Percentiles rank a stretch among this genome's conserved stretches.
Conservation (phyloP, 2,113 vertebrate species). For the Engraulis encrasicolus region DNA sequence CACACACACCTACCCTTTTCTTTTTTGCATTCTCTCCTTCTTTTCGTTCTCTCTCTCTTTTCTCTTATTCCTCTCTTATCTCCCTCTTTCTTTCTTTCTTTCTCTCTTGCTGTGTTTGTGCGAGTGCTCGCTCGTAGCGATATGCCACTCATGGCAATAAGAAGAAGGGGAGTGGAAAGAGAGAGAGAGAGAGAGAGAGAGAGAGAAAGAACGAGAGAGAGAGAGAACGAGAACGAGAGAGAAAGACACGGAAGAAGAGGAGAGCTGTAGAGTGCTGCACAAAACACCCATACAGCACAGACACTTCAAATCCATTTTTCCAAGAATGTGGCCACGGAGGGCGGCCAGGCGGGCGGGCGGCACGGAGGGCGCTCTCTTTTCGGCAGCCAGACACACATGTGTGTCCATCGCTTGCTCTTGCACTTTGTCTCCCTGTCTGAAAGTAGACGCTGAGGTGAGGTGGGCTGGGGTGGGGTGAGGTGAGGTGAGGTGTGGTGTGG, state of each 20-base stretch:
- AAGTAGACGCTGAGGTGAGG: background rate
- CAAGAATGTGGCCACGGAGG: background rate
- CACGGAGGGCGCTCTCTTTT: background rate
- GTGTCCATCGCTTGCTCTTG: slow-evolving; percentile 6
- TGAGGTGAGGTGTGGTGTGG: too few species aligned
- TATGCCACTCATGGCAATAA: background rate
- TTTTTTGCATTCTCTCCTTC: too few species aligned
- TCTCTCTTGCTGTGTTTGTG: background rate
- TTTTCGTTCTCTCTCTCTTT: background rate
- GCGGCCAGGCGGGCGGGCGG: too few species aligned
- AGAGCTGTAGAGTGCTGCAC: background rate
- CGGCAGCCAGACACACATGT: background rate
- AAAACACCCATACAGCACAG: slow-evolving; percentile 5
- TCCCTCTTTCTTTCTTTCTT: background rate
- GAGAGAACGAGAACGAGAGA: too few species aligned
- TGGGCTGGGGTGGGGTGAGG: background rate
- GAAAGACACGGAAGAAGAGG: too few species aligned
- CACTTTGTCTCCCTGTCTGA: slow-evolving; percentile 6
- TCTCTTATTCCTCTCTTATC: too few species aligned
- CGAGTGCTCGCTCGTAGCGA: background rate
- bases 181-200: too few species aligned
- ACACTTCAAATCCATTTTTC: slow-evolving; percentile 17
- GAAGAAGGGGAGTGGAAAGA: background rate
- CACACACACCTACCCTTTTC: background rate
- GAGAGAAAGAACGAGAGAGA: too few species aligned